phyloP scores from a whole-genome alignment of 2,888 invertebrate species.

The Salticus scenicus region DNA sequence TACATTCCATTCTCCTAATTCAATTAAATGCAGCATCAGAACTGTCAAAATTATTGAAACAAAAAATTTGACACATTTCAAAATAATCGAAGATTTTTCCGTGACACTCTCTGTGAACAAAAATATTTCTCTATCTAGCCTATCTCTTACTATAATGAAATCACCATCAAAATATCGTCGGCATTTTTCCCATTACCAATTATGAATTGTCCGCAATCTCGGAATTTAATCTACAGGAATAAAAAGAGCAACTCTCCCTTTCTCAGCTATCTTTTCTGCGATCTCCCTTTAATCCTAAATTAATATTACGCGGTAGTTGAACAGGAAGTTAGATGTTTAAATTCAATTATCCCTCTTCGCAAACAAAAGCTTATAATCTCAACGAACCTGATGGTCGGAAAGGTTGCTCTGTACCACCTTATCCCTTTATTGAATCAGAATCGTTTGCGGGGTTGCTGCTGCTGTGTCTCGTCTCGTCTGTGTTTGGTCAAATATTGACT shows the following conservation, averaged over 20 bases:
- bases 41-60: too few species aligned
- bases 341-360: conserved; percentile 52
- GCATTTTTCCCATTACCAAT: background rate
- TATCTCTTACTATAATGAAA: too few species aligned
- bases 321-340: conserved; percentile 42
- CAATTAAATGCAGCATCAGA: too few species aligned
- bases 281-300: conserved; percentile 20
- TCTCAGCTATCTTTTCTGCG: background rate
- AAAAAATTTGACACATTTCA: too few species aligned
- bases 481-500: conserved; percentile 13
- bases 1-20: too few species aligned
- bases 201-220: conserved; percentile 7
- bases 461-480: background rate
- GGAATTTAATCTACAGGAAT: background rate
- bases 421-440: conserved; percentile 3
- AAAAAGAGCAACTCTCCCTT: background rate
- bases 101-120: too few species aligned
- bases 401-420: background rate
- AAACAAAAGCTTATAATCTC: conserved; percentile 58
- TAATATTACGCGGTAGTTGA: conserved; percentile 11
- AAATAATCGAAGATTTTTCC: too few species aligned
- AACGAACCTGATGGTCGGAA: background rate
- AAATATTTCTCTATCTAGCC: too few species aligned
- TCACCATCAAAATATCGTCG: background rate
- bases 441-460: background rate